Percentiles rank a stretch among this genome's conserved stretches.
Conservation (phyloP, 2,888 invertebrate genomes). For the Apamea crenata region DNA sequence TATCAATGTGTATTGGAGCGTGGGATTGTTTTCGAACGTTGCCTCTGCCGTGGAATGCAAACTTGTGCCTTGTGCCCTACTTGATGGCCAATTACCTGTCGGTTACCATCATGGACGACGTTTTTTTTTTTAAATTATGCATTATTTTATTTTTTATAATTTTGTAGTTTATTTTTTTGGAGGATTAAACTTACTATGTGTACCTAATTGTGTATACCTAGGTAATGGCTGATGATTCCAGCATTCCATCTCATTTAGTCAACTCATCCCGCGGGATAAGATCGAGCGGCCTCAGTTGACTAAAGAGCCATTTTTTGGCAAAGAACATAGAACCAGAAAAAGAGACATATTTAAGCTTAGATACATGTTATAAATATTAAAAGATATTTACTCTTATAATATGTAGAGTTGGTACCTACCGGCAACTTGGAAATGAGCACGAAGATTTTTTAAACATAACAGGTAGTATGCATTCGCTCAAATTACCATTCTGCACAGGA, state of each 20-base stretch:
- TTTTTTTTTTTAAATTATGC: constrained; percentile 37
- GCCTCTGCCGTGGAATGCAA: constrained; percentile 74
- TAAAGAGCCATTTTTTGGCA: too few species aligned
- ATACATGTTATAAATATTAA: background rate
- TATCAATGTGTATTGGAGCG: constrained; percentile 84
- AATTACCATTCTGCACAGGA: background rate
- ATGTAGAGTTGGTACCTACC: background rate
- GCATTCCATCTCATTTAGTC: background rate
- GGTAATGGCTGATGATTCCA: background rate
- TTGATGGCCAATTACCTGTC: constrained; percentile 69
- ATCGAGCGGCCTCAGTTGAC: too few species aligned
- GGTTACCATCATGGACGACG: constrained; percentile 34
- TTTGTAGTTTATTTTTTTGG: background rate
- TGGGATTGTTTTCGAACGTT: constrained; percentile 85
- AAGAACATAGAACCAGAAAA: background rate
- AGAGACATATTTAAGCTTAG: background rate
- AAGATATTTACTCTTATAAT: background rate
- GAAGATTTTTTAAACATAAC: background rate
- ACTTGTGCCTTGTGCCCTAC: constrained; percentile 73
- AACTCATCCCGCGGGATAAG: too few species aligned
- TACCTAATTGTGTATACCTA: background rate
- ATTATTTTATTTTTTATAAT: constrained; percentile 24
- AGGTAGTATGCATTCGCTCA: background rate
- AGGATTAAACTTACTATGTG: background rate
- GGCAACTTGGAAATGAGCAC: background rate